phyloP scores from a whole-genome alignment of 1,140 invertebrate genomes.

The Rhyacophila brunnea region DNA sequence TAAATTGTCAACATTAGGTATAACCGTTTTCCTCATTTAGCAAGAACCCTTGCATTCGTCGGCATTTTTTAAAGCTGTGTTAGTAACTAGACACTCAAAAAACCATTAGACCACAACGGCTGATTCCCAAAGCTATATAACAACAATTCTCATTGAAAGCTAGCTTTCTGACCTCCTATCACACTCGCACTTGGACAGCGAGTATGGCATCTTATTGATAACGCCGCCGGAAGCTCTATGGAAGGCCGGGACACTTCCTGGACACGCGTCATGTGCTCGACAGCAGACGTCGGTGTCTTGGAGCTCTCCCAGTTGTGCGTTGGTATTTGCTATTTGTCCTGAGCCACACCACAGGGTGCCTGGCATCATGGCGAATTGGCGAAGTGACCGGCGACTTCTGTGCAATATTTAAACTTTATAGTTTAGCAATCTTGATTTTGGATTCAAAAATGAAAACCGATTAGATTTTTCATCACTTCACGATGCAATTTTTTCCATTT shows the following conservation, averaged over 20 bases:
- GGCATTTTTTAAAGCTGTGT: no score
- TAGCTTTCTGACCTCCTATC: conserved; percentile 67
- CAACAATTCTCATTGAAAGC: no score
- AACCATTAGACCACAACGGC: no score
- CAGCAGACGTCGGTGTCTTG: conserved; percentile 75
- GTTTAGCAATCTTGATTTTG: no score
- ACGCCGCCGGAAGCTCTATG: conserved; percentile 63
- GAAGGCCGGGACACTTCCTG: conserved; percentile 68
- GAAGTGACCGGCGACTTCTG: conserved; percentile 42
- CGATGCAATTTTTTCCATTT: no score
- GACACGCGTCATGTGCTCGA: conserved; percentile 74
- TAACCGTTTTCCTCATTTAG: no score
- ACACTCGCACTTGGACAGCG: conserved; percentile 82
- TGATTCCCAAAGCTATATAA: no score
- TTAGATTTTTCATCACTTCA: no score
- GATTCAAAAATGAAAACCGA: no score
- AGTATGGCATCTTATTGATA: conserved; percentile 80
- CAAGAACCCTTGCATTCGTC: no score
- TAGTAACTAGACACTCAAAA: no score
- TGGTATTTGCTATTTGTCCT: conserved; percentile 61
- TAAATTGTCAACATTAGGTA: no score
- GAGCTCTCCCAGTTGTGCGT: conserved; percentile 67
- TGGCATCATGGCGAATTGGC: conserved; percentile 64
- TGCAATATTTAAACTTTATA: not conserved
- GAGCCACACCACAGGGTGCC: conserved; percentile 85